A percentile compares a stretch with the other conserved stretches of the same genome.
Evolutionary conservation across 2,797 vertebrate species (phyloP).

Genomic region (Pangasius krempfi): DNA sequence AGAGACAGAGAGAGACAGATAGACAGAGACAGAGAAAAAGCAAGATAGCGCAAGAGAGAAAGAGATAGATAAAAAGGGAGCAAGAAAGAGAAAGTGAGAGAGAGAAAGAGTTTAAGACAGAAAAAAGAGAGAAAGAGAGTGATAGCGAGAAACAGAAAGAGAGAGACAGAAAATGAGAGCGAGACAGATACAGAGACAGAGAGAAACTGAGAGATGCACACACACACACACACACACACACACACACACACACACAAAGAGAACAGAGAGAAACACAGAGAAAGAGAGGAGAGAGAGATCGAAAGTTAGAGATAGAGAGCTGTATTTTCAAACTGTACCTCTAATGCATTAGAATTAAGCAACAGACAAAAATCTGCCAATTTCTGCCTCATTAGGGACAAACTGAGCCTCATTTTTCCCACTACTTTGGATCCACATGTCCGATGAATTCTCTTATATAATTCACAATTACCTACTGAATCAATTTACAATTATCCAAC

Average conservation of each 20-base stretch:
- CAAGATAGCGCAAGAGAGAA: neutral
- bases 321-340: neutral
- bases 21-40: neutral
- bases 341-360: neutral
- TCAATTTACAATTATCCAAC: neutral
- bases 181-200: neutral
- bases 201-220: neutral
- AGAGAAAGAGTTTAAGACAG: neutral
- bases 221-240: too few relatives aligned
- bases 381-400: neutral
- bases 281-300: neutral
- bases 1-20: neutral
- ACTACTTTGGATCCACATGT: neutral
- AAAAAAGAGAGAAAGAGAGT: neutral
- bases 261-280: neutral
- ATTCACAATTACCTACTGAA: neutral
- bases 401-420: neutral
- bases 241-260: neutral
- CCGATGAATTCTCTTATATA: neutral
- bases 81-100: neutral
- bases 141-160: neutral
- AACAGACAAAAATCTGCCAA: neutral
- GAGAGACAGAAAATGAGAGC: neutral
- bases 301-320: neutral
- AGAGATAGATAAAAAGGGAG: neutral